Percentiles rank a stretch among this genome's conserved stretches.
Evolutionary conservation across 2,888 invertebrate genomes (phyloP).

Genomic region (Oscheius sp.): DNA sequence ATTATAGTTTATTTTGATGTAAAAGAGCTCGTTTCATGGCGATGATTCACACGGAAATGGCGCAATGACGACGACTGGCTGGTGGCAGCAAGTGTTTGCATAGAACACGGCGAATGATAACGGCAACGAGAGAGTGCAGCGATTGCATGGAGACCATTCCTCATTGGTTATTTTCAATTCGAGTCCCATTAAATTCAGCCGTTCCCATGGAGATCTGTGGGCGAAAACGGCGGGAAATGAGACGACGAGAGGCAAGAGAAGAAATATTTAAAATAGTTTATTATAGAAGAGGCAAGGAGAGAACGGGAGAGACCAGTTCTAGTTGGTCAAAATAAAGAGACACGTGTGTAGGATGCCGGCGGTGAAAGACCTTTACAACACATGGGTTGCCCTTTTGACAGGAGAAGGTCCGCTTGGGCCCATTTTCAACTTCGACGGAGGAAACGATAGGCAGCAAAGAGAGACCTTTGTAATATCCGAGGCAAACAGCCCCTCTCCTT

Average conservation of each 20-base stretch:
- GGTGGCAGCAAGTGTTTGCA: constrained; percentile 32
- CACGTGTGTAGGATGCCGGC: too few species aligned
- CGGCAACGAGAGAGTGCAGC: constrained; percentile 24
- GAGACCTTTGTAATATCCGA: too few species aligned
- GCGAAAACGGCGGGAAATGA: background rate
- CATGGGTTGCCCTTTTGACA: too few species aligned
- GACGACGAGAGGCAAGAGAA: background rate
- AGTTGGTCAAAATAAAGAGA: too few species aligned
- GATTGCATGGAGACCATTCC: constrained; percentile 4
- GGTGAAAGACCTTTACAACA: too few species aligned
- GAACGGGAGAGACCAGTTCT: too few species aligned
- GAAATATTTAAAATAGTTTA: too few species aligned
- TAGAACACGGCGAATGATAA: constrained; percentile 31
- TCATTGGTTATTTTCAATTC: background rate
- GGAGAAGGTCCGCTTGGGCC: too few species aligned
- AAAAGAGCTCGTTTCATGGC: background rate
- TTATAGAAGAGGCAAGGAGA: too few species aligned
- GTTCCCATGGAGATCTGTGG: background rate
- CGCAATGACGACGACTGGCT: constrained; percentile 1
- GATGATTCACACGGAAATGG: constrained; percentile 8
- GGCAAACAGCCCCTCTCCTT: too few species aligned
- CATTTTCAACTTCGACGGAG: too few species aligned
- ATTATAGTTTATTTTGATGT: background rate
- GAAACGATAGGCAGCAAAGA: too few species aligned
- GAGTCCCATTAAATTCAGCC: background rate